phyloP scores from a whole-genome alignment of 2,113 vertebrate species.

The Syrmaticus mikado region DNA sequence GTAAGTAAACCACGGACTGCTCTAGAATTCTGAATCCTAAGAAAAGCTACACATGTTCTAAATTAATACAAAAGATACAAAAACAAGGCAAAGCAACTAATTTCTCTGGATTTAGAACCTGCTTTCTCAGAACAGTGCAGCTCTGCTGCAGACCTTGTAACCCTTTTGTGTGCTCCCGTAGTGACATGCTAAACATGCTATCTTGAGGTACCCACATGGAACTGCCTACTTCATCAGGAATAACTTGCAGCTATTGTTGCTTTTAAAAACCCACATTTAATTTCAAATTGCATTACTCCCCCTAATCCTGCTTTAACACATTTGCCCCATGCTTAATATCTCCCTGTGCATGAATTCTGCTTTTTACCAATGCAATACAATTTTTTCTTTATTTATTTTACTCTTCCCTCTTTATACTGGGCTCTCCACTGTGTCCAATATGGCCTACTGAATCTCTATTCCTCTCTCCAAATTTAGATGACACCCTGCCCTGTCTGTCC shows the following conservation, averaged over 20 bases:
- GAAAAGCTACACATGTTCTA: not conserved
- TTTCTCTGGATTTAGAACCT: not conserved
- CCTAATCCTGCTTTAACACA: not conserved
- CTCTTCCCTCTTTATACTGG: not conserved
- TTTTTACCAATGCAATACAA: not conserved
- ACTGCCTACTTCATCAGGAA: not conserved
- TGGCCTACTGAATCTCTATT: not conserved
- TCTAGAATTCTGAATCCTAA: not conserved
- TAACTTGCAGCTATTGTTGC: not conserved
- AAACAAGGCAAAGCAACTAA: not conserved
- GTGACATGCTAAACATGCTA: accelerated
- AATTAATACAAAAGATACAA: not conserved
- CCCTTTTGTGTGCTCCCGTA: not conserved
- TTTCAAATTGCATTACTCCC: not conserved
- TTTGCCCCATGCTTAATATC: not conserved
- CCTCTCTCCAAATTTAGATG: not conserved
- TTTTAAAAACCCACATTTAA: not conserved
- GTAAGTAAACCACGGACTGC: not conserved
- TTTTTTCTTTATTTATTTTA: not conserved
- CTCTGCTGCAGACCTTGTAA: not conserved
- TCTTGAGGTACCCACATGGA: not conserved
- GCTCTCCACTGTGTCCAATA: not conserved
- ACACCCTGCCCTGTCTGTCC: not conserved
- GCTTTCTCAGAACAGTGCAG: not conserved
- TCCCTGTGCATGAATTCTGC: not conserved